Conservation (phyloP, 1,140 invertebrate species). For the Platorchestia sp. region DNA sequence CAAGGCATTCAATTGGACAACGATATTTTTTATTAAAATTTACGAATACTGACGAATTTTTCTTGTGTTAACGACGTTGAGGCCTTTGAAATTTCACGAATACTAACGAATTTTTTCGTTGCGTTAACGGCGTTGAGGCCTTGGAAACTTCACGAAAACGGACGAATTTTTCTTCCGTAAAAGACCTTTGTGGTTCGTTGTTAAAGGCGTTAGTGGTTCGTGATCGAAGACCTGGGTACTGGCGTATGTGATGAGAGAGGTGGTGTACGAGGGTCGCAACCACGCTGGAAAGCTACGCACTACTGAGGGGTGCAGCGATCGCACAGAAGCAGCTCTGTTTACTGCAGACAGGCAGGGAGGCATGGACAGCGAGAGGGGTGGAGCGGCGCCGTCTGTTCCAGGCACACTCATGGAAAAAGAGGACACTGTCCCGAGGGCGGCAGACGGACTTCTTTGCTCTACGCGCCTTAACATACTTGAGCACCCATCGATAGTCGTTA, state of each 20-base stretch:
- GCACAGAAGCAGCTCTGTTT: conserved; percentile 22
- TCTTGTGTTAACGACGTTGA: background rate
- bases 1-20: background rate
- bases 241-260: background rate
- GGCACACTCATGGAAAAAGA: background rate
- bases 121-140: background rate
- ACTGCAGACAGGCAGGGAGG: conserved; percentile 42
- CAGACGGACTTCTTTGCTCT: background rate
- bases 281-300: conserved; percentile 42
- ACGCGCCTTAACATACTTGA: background rate
- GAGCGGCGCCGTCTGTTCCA: conserved; percentile 10
- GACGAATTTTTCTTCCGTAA: too few relatives aligned
- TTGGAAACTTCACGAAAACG: too few relatives aligned
- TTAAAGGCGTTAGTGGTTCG: too few relatives aligned
- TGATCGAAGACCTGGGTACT: background rate
- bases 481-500: background rate
- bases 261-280: background rate
- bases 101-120: too few relatives aligned
- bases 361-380: background rate
- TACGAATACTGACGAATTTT: too few relatives aligned
- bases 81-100: too few relatives aligned
- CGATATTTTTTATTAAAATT: background rate
- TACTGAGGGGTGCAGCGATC: conserved; percentile 39
- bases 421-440: background rate
- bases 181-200: too few relatives aligned